Evolutionary conservation across 2,113 vertebrate species (phyloP).

Genomic region (Felis chaus): DNA sequence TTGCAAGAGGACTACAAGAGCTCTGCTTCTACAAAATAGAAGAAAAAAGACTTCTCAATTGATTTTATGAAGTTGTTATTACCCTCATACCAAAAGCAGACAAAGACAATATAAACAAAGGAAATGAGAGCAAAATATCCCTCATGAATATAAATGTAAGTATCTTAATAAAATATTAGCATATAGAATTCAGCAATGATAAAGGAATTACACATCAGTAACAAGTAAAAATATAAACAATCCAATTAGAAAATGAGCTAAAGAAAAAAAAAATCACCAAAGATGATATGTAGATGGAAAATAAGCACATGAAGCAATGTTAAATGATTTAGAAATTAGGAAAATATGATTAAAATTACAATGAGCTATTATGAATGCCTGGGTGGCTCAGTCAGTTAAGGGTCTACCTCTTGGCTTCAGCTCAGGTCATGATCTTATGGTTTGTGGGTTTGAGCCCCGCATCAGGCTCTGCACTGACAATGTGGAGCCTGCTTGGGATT

Average conservation of each 20-base stretch:
- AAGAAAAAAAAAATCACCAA: neutral
- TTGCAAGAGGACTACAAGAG: neutral
- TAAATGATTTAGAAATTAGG: neutral
- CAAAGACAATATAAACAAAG: neutral
- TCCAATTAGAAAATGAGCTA: neutral
- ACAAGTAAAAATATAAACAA: neutral
- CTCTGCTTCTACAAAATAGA: neutral
- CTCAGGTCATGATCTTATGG: too few species aligned
- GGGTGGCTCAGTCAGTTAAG: too few species aligned
- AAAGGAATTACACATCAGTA: neutral
- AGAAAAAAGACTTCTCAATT: neutral
- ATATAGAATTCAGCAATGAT: neutral
- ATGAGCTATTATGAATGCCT: neutral
- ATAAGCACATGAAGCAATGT: neutral
- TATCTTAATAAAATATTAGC: neutral
- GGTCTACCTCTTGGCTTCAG: too few species aligned
- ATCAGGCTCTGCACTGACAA: too few species aligned
- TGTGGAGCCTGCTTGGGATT: too few species aligned
- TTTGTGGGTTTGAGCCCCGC: too few species aligned
- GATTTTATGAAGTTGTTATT: neutral
- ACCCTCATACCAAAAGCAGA: neutral
- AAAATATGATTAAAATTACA: constrained; percentile 25
- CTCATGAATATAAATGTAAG: neutral
- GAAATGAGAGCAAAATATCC: neutral
- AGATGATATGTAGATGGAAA: neutral